A percentile compares a stretch with the other conserved stretches of the same genome.
Conservation (phyloP, 2,888 invertebrate species). For the Agonum fuliginosum region DNA sequence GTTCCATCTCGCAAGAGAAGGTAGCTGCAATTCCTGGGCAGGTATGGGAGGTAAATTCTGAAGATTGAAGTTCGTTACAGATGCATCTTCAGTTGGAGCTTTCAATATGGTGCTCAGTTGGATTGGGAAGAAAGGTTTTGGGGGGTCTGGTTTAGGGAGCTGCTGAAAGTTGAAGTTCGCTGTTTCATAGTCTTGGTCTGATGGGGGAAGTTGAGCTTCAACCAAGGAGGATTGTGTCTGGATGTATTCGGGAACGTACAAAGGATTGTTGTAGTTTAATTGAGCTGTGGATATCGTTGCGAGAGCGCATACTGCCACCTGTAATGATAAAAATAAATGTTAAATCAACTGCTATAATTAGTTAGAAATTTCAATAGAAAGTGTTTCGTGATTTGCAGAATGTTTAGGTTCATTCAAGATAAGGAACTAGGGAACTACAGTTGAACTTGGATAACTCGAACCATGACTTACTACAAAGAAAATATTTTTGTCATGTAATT, state of each 20-base stretch:
- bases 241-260: slow-evolving; percentile 59
- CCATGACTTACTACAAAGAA: no score
- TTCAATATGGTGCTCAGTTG: slow-evolving; percentile 66
- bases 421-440: no score
- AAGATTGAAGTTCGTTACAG: slow-evolving; percentile 33
- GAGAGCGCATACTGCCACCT: slow-evolving; percentile 54
- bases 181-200: slow-evolving; percentile 52
- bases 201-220: slow-evolving; percentile 58
- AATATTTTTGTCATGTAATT: no score
- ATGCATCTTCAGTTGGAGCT: slow-evolving; percentile 65
- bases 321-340: slow-evolving; percentile 42
- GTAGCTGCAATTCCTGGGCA: slow-evolving; percentile 73
- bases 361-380: slow-evolving; percentile 9
- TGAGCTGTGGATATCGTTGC: slow-evolving; percentile 57
- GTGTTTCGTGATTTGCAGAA: slow-evolving; percentile 38
- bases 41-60: slow-evolving; percentile 69
- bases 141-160: slow-evolving; percentile 67
- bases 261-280: slow-evolving; percentile 50
- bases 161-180: slow-evolving; percentile 62
- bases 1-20: slow-evolving; percentile 71
- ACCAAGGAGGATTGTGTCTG: slow-evolving; percentile 61
- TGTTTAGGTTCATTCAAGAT: slow-evolving; percentile 37
- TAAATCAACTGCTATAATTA: not conserved
- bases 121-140: slow-evolving; percentile 68
- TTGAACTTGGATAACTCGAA: no score